phyloP scores from a whole-genome alignment of 2,113 vertebrate genomes.

The Rhipidura dahli region DNA sequence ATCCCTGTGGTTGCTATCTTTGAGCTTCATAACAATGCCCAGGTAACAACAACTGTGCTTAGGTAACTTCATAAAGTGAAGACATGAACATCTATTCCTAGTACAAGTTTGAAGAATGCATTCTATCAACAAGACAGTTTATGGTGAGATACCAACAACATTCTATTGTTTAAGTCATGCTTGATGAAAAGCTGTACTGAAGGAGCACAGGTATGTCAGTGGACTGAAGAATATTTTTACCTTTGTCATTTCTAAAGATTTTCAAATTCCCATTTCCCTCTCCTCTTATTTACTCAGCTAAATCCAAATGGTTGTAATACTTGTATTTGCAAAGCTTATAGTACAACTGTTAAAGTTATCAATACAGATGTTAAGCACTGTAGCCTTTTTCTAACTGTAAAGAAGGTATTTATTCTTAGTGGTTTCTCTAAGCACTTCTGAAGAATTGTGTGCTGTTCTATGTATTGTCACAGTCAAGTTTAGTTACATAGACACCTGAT shows the following conservation, averaged over 20 bases:
- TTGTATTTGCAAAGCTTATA: neutral
- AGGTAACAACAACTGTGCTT: neutral
- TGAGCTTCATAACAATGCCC: constrained; percentile 9
- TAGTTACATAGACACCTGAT: neutral
- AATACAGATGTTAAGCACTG: neutral
- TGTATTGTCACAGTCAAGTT: neutral
- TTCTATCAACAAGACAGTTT: neutral
- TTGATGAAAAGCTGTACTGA: neutral
- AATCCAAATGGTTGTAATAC: neutral
- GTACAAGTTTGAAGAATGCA: neutral
- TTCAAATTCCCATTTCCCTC: neutral
- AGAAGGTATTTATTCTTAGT: neutral
- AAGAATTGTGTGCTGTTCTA: neutral
- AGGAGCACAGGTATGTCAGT: neutral
- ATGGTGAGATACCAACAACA: neutral
- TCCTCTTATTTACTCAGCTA: neutral
- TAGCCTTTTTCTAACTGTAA: neutral
- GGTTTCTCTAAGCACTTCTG: neutral
- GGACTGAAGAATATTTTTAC: neutral
- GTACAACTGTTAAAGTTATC: neutral
- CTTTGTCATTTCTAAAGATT: neutral
- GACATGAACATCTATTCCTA: neutral
- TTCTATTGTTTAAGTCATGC: neutral
- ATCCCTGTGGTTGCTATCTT: neutral
- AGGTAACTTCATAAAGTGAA: neutral